Conservation (phyloP, 1,140 invertebrate species). For the Drosophila punjabiensis region DNA sequence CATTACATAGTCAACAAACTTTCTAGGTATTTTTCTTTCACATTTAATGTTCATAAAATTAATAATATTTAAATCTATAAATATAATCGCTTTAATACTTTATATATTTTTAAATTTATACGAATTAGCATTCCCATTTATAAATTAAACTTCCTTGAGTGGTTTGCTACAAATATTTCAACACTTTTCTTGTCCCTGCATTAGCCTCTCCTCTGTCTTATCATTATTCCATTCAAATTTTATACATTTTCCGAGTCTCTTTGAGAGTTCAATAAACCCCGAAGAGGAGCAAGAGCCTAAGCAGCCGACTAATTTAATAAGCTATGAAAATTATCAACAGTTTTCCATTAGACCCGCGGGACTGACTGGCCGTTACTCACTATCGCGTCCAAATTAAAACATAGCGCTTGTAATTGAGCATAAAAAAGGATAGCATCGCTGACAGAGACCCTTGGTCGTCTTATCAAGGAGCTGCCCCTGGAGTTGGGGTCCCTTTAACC, state of each 20-base stretch:
- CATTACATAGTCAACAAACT: too few species aligned
- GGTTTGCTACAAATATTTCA: neutral
- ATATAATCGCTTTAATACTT: too few species aligned
- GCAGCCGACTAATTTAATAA: slow-evolving; percentile 62
- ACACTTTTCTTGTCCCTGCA: slow-evolving; percentile 1
- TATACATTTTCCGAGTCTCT: slow-evolving; percentile 23
- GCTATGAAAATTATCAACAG: slow-evolving; percentile 64
- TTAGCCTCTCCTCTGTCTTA: slow-evolving; percentile 32
- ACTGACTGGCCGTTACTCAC: slow-evolving; percentile 6
- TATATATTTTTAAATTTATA: too few species aligned
- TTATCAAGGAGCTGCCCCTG: slow-evolving; percentile 38
- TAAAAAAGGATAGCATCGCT: slow-evolving; percentile 71
- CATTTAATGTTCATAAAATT: too few species aligned
- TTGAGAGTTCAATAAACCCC: slow-evolving; percentile 71
- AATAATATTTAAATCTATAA: too few species aligned
- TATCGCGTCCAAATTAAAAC: slow-evolving; percentile 78
- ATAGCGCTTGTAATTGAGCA: slow-evolving; percentile 78
- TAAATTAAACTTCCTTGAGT: slow-evolving; percentile 2
- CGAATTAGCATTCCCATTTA: too few species aligned
- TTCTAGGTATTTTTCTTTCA: too few species aligned
- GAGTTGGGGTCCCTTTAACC: neutral
- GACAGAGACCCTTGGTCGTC: slow-evolving; percentile 38
- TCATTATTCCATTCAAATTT: slow-evolving; percentile 43
- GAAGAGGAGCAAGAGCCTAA: neutral
- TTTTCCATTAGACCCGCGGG: slow-evolving; percentile 56